phyloP scores from a whole-genome alignment of 1,140 invertebrate species.

The Grapholita molesta region DNA sequence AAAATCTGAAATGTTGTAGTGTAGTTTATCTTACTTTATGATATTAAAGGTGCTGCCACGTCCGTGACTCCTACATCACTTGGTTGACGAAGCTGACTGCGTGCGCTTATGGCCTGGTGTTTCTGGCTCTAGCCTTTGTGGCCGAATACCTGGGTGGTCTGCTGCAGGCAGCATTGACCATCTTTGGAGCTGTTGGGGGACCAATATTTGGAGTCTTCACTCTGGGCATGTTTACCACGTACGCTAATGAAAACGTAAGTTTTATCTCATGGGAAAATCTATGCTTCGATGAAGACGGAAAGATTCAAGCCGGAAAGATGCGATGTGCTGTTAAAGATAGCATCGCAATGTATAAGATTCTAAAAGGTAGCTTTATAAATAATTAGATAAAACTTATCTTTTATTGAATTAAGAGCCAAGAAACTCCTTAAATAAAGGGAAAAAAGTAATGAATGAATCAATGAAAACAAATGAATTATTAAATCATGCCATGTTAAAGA shows the following conservation, averaged over 20 bases:
- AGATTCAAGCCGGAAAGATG: too few relatives aligned
- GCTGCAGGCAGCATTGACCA: conserved; percentile 90
- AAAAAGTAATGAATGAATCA: too few relatives aligned
- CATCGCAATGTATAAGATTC: too few relatives aligned
- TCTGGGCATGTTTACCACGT: conserved; percentile 93
- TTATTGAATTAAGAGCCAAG: too few relatives aligned
- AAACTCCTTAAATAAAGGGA: too few relatives aligned
- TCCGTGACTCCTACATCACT: conserved; percentile 44
- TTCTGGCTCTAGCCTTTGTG: conserved; percentile 84
- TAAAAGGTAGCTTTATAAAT: too few relatives aligned
- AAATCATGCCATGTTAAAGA: too few relatives aligned
- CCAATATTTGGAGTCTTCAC: conserved; percentile 91
- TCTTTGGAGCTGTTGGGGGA: conserved; percentile 93
- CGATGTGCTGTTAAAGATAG: too few relatives aligned
- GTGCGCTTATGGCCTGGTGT: conserved; percentile 73
- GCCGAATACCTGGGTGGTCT: conserved; percentile 89
- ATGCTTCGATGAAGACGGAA: too few relatives aligned
- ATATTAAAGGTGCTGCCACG: conserved; percentile 55
- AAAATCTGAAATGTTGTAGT: too few relatives aligned
- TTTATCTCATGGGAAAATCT: not conserved
- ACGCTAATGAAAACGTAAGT: conserved; percentile 86
- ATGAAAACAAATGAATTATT: too few relatives aligned
- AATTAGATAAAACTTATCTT: too few relatives aligned
- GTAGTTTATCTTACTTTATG: not conserved
- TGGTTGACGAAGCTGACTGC: conserved; percentile 68